A percentile compares a stretch with the other conserved stretches of the same genome.
Conservation (phyloP, 2,888 invertebrate species). For the Lampropteryx suffumata region DNA sequence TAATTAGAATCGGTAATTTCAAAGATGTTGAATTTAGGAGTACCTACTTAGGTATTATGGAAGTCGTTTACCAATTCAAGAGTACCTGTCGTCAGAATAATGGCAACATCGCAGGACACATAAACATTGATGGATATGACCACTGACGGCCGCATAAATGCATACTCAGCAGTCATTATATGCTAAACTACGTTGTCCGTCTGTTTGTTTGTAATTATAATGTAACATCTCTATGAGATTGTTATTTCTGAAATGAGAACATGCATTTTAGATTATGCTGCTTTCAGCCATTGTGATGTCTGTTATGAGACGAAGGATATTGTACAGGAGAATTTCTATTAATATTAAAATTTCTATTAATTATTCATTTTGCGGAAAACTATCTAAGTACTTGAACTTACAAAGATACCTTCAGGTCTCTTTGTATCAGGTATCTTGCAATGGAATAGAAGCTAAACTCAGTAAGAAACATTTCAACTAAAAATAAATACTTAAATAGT, state of each 20-base stretch:
- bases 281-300: conserved; percentile 23
- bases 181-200: conserved; percentile 14
- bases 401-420: too few relatives aligned
- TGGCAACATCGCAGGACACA: not conserved
- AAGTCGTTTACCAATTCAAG: not conserved
- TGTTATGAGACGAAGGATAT: conserved; percentile 5
- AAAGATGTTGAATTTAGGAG: too few relatives aligned
- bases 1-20: too few relatives aligned
- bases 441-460: too few relatives aligned
- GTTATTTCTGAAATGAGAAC: conserved; percentile 17
- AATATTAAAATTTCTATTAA: not conserved
- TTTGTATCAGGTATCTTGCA: too few relatives aligned
- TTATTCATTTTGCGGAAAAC: conserved; percentile 10
- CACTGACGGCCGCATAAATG: conserved; percentile 16
- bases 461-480: too few relatives aligned
- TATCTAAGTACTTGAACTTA: not conserved
- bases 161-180: conserved; percentile 23
- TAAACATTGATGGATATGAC: conserved; percentile 20
- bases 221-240: conserved; percentile 17
- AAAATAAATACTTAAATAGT: too few relatives aligned
- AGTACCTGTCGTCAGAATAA: not conserved
- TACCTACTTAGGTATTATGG: too few relatives aligned
- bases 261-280: conserved; percentile 20
- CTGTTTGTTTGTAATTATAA: conserved; percentile 22
- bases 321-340: not conserved